Base-by-base conservation (phyloP, 2,113 vertebrate genomes). In the Dendrocopos noguchii region DNA sequence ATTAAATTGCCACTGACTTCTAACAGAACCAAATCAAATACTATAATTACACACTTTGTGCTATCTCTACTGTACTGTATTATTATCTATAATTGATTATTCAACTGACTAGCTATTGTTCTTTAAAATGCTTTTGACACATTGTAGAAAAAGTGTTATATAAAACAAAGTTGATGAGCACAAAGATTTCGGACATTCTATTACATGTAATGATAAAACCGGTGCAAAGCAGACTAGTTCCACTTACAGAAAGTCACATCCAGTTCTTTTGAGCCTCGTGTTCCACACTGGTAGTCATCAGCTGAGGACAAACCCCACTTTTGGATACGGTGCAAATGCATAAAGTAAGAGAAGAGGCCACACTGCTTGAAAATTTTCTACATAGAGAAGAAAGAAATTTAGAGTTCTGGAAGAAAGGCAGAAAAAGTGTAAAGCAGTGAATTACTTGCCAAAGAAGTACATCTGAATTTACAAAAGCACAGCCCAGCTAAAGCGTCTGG, bases 21-120 rank as follows among this genome's bases (percentile, higher is more conserved):
- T 94, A 96, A 85, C 65, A 85, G 87, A 96, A 96, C 72, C 73
- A 90, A 96, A 96, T 93, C 88, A 96, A 96, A 96, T 92, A 92
- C 93, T 94, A 61, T 94, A 96, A 95, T 96, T 96, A 96, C 75
- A 96, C 34, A 95, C 80, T 93, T 92, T 79, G 76, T 90, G 82
- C 93, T 96, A 94, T 95, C 90, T 90, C 76, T 90, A 90, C 85
- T 91, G 90, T 76, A 91, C 90, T 94, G 80, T 91, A 92, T 97
- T 88, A 94, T 96, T 95, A 95, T 96, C 95, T 88, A 95, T 93
- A 89, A 93, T 93, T 90, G 95, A 85, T 91, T 73, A 92, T 97
- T 92, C 86, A 95, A 95, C 92, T 88, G 88, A 93, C 87, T 82
- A 52, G 59, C 92, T 85, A 96, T 90, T 88, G 74, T 90, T 95